Percentiles rank a stretch among this genome's conserved stretches.
Conservation (phyloP, 2,113 vertebrate genomes). For the Pseudorhombus dupliciocellatus region DNA sequence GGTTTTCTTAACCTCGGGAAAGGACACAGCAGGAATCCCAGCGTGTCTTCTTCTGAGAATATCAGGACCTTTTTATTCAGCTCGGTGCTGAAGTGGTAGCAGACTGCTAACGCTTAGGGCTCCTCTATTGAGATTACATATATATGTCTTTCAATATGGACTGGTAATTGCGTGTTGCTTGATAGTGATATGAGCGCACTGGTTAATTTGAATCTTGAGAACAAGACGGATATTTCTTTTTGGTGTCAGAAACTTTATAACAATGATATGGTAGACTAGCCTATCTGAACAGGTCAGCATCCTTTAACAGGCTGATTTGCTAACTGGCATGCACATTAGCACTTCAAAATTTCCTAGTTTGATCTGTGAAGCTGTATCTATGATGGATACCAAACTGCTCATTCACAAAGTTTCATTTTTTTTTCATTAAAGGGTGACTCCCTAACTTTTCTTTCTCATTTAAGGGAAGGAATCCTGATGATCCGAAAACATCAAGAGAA, state of each 20-base stretch:
- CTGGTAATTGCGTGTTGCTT: constrained; percentile 48
- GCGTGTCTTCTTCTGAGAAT: constrained; percentile 51
- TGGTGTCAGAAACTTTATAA: constrained; percentile 66
- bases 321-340: constrained; percentile 79
- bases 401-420: constrained; percentile 48
- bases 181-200: constrained; percentile 50
- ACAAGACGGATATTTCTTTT: constrained; percentile 60
- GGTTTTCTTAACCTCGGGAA: constrained; percentile 73
- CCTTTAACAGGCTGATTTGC: constrained; percentile 73
- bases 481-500: constrained; percentile 48
- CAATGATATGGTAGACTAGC: constrained; percentile 62
- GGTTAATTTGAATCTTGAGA: constrained; percentile 56
- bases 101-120: constrained; percentile 51
- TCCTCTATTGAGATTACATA: constrained; percentile 52
- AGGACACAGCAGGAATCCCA: constrained; percentile 55
- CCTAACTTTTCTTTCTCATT: constrained; percentile 48
- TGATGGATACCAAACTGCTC: constrained; percentile 65
- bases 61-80: constrained; percentile 51
- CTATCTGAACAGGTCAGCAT: constrained; percentile 65
- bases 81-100: constrained; percentile 34
- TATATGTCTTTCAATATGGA: constrained; percentile 50
- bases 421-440: constrained; percentile 61
- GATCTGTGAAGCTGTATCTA: constrained; percentile 69
- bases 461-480: constrained; percentile 57
- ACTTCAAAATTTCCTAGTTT: constrained; percentile 66